A percentile compares a stretch with the other conserved stretches of the same genome.
Evolutionary conservation across 2,797 vertebrate genomes (phyloP).

Genomic region (Hoplostethus atlanticus): DNA sequence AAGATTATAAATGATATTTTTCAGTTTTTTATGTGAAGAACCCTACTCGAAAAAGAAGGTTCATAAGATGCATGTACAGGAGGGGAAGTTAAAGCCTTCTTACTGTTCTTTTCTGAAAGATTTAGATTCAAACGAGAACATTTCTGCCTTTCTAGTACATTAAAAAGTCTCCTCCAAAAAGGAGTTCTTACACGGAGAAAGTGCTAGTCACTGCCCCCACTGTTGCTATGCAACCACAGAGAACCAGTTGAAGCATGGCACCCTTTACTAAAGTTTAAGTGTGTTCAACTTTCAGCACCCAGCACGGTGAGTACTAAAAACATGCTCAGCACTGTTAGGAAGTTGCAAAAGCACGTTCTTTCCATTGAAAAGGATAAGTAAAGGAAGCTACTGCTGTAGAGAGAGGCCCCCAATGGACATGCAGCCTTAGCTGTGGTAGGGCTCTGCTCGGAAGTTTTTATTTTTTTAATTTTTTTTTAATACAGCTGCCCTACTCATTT

Average conservation of each 20-base stretch:
- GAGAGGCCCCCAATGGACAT: slow-evolving; percentile 9
- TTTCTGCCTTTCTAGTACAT: slow-evolving; percentile 16
- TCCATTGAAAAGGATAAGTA: slow-evolving; percentile 15
- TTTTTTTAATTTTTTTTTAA: slow-evolving; percentile 1
- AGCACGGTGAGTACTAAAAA: slow-evolving; percentile 36
- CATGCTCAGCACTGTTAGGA: slow-evolving; percentile 35
- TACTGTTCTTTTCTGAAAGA: neutral
- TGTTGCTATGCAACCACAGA: slow-evolving; percentile 70
- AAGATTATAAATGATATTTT: no score
- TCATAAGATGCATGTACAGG: neutral
- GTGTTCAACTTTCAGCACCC: slow-evolving; percentile 23
- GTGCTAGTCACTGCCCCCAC: slow-evolving; percentile 39
- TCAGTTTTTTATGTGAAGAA: no score
- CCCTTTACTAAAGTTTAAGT: slow-evolving; percentile 48
- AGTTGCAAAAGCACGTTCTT: slow-evolving; percentile 24
- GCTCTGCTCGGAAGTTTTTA: slow-evolving; percentile 22
- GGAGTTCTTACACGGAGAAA: slow-evolving; percentile 31
- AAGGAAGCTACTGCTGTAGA: slow-evolving; percentile 13
- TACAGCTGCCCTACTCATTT: neutral
- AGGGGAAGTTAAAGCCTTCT: slow-evolving; percentile 12
- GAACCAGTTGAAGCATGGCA: slow-evolving; percentile 42
- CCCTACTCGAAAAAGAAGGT: no score
- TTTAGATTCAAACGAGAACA: neutral
- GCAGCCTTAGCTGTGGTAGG: slow-evolving; percentile 7
- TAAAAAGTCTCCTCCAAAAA: slow-evolving; percentile 35